Evolutionary conservation across 2,113 vertebrate species (phyloP).

Genomic region (Phrynosoma blainvillii): DNA sequence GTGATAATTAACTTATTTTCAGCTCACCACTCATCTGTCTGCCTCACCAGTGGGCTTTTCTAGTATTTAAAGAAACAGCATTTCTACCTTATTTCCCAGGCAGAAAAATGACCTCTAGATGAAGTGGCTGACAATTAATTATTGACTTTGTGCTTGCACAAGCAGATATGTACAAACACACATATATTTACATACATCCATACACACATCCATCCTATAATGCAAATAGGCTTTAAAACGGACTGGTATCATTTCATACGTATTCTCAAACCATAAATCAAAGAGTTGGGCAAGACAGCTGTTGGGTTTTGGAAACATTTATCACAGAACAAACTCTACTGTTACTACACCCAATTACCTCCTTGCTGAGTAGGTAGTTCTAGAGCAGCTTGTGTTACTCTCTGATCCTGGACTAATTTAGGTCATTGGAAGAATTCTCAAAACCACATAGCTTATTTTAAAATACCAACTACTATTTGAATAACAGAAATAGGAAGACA

Average conservation of each 20-base stretch:
- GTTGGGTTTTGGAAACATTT: neutral
- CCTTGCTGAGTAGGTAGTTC: neutral
- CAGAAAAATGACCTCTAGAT: neutral
- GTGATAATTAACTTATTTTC: constrained; percentile 24
- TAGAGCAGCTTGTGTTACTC: neutral
- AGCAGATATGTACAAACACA: too few relatives aligned
- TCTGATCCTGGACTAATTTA: neutral
- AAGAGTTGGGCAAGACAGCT: neutral
- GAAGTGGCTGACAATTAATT: neutral
- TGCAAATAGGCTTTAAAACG: neutral
- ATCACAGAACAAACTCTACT: neutral
- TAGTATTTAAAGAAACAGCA: neutral
- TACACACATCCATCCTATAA: too few relatives aligned
- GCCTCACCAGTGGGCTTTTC: neutral
- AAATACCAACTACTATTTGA: neutral
- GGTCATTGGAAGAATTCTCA: neutral
- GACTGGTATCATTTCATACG: neutral
- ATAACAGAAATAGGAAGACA: neutral
- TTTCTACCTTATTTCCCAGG: neutral
- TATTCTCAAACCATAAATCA: neutral
- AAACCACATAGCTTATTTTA: neutral
- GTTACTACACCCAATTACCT: neutral
- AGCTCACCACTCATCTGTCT: neutral
- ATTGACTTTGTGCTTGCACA: neutral
- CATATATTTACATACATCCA: too few relatives aligned